These are phyloP conservation scores for Rhabdomys dilectus DNA, from an alignment of 2,113 vertebrate species.

Conservation along the genomic window DNA sequence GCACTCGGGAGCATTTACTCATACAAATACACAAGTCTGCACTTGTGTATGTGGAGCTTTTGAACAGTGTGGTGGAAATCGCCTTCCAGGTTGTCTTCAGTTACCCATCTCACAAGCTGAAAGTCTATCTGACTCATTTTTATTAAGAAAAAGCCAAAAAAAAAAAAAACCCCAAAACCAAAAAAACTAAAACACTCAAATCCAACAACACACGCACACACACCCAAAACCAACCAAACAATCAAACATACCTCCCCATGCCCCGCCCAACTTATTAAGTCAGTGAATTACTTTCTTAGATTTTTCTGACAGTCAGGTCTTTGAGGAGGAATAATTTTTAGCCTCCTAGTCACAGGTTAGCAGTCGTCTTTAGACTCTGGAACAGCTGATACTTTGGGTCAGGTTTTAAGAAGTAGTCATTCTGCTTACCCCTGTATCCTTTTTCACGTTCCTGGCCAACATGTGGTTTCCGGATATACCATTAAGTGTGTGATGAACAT, in stretches of 20 bases:
- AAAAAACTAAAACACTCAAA: no score
- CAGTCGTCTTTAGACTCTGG: background rate
- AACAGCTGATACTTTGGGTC: background rate
- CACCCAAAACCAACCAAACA: no score
- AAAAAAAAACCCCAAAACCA: background rate
- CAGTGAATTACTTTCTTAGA: background rate
- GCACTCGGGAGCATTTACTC: background rate
- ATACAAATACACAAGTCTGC: background rate
- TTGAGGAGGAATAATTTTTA: background rate
- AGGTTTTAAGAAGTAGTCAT: background rate
- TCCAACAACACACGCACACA: no score
- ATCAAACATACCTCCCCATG: rapidly evolving
- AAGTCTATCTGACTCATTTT: background rate
- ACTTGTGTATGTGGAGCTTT: background rate
- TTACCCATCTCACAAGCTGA: background rate
- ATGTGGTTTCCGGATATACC: background rate
- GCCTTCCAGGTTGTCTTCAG: background rate
- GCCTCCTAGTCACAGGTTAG: background rate
- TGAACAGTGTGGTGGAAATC: background rate
- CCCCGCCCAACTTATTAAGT: background rate
- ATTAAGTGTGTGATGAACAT: background rate
- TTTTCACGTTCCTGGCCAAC: background rate
- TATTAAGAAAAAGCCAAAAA: background rate
- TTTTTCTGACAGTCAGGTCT: background rate
- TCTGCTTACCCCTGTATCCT: background rate